A percentile compares a stretch with the other conserved stretches of the same genome.
Conservation (phyloP, 2,888 invertebrate genomes). For the Tricholauxania praeusta region DNA sequence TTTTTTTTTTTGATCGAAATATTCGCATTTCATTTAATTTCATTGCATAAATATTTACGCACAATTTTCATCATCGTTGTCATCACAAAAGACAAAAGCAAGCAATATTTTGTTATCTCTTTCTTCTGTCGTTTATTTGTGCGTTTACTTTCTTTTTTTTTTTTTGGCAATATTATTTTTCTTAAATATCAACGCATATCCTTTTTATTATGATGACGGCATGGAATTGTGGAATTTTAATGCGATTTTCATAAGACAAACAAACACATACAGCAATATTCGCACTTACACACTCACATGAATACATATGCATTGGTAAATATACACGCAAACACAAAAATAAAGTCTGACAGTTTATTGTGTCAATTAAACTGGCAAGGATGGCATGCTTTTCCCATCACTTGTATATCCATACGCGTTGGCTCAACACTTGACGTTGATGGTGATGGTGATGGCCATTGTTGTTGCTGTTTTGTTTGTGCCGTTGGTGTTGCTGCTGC, state of each 20-base stretch:
- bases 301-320: no score
- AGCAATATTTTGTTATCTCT: not conserved
- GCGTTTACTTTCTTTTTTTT: not conserved
- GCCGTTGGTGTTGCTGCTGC: no score
- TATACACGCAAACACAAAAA: not conserved
- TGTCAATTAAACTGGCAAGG: conserved; percentile 29
- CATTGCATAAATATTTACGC: no score
- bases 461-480: no score
- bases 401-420: conserved; percentile 3
- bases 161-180: no score
- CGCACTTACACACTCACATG: no score
- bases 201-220: no score
- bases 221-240: conserved; percentile 2
- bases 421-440: not conserved
- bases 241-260: not conserved
- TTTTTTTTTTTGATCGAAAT: no score
- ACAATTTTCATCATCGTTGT: no score
- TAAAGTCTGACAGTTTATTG: conserved; percentile 26
- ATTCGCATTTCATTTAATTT: no score
- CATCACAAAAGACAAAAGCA: conserved; percentile 1
- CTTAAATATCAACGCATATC: no score
- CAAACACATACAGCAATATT: not conserved
- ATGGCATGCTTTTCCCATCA: conserved; percentile 17
- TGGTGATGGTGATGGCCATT: not conserved
- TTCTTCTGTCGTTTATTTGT: not conserved